Conservation (phyloP, 2,888 invertebrate genomes). For the Drosophila sordidapex region DNA sequence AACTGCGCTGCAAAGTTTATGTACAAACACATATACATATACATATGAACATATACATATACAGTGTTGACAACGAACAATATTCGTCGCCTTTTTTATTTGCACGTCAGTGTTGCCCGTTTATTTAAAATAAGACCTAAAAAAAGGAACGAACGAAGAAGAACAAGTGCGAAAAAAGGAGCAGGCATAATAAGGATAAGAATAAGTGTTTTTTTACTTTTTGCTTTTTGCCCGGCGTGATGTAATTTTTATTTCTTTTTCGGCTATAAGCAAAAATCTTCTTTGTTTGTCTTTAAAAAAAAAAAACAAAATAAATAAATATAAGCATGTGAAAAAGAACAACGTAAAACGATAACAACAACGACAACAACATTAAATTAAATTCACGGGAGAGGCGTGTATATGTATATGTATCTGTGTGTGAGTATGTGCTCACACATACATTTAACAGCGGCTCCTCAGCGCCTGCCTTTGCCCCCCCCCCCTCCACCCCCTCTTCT, state of each 20-base stretch:
- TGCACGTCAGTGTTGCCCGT: conserved; percentile 47
- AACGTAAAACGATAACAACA: conserved; percentile 67
- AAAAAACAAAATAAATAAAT: conserved; percentile 62
- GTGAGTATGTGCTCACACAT: conserved; percentile 40
- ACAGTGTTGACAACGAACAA: conserved; percentile 57
- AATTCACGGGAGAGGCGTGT: conserved; percentile 42
- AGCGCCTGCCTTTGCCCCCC: conserved; percentile 20
- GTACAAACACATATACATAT: conserved; percentile 16
- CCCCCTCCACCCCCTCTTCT: conserved; percentile 43
- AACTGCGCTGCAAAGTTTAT: conserved; percentile 16
- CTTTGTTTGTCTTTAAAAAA: conserved; percentile 63
- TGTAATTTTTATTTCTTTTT: conserved; percentile 57
- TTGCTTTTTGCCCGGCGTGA: conserved; percentile 42
- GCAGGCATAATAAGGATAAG: conserved; percentile 10
- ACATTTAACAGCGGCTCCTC: conserved; percentile 50
- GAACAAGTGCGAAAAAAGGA: conserved; percentile 15
- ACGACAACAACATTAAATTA: conserved; percentile 63
- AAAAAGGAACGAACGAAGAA: conserved; percentile 12
- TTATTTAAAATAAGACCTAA: conserved; percentile 24
- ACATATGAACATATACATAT: conserved; percentile 21
- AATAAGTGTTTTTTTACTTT: conserved; percentile 39
- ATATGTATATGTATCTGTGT: conserved; percentile 25
- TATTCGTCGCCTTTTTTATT: conserved; percentile 41
- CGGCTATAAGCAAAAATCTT: conserved; percentile 54
- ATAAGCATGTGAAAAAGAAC: conserved; percentile 62